Evolutionary conservation across 2,888 invertebrate species (phyloP).

Genomic region (Arctia plantaginis): DNA sequence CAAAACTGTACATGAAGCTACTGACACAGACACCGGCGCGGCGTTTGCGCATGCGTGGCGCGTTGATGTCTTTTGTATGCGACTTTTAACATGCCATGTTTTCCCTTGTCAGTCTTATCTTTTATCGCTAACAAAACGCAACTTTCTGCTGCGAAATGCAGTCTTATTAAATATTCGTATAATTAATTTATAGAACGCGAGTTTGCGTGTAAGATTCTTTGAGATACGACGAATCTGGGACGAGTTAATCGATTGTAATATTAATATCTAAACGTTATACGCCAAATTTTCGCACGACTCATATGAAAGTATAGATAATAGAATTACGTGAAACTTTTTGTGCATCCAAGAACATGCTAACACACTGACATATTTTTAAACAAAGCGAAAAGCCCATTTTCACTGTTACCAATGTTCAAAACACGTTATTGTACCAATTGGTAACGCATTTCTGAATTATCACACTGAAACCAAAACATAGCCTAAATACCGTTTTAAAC

Average conservation of each 20-base stretch:
- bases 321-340: slow-evolving; percentile 27
- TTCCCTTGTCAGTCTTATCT: slow-evolving; percentile 59
- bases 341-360: slow-evolving; percentile 48
- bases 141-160: slow-evolving; percentile 36
- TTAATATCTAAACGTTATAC: slow-evolving; percentile 31
- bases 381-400: slow-evolving; percentile 63
- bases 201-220: slow-evolving; percentile 12
- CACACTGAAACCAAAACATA: slow-evolving; percentile 71
- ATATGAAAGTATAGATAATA: slow-evolving; percentile 39
- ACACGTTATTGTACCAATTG: slow-evolving; percentile 66
- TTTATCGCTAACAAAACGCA: slow-evolving; percentile 49
- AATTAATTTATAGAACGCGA: slow-evolving; percentile 30
- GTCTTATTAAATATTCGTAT: slow-evolving; percentile 30
- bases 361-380: slow-evolving; percentile 69
- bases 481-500: slow-evolving; percentile 58
- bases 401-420: slow-evolving; percentile 66
- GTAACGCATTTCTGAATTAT: slow-evolving; percentile 67
- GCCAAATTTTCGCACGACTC: slow-evolving; percentile 35
- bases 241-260: slow-evolving; percentile 46
- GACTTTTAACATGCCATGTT: slow-evolving; percentile 56
- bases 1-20: slow-evolving; percentile 55
- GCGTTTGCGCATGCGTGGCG: slow-evolving; percentile 56
- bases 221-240: slow-evolving; percentile 40
- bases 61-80: slow-evolving; percentile 82
- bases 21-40: slow-evolving; percentile 44